These are phyloP conservation scores for Brachionus paranguensis DNA, from an alignment of 1,140 invertebrate genomes.

Conservation along the genomic window DNA sequence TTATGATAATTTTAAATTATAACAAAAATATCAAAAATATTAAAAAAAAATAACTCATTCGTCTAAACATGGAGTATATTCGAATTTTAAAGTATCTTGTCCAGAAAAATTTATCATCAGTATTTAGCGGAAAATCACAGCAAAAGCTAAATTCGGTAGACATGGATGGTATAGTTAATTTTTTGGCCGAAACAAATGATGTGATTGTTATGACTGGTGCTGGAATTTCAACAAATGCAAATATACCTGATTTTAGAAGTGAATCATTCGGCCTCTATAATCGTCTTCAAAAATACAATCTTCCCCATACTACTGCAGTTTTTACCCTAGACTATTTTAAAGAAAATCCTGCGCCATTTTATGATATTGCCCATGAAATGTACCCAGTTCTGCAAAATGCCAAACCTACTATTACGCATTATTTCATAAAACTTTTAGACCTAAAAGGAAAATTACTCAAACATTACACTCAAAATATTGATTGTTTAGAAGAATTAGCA, in stretches of 20 bases:
- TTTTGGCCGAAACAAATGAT: slow-evolving; percentile 61
- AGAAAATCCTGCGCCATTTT: slow-evolving; percentile 25
- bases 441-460: slow-evolving; percentile 8
- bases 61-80: background rate
- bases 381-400: slow-evolving; percentile 72
- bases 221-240: slow-evolving; percentile 59
- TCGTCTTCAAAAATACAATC: background rate
- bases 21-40: too few species aligned
- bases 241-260: slow-evolving; percentile 66
- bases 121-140: background rate
- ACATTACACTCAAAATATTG: slow-evolving; percentile 71
- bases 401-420: slow-evolving; percentile 45
- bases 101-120: background rate
- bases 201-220: slow-evolving; percentile 89
- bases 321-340: slow-evolving; percentile 28
- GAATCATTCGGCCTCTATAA: slow-evolving; percentile 59
- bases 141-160: background rate
- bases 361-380: slow-evolving; percentile 77
- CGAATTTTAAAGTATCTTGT: background rate
- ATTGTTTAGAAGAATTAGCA: slow-evolving; percentile 78
- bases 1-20: too few species aligned
- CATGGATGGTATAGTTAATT: slow-evolving; percentile 1
- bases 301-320: slow-evolving; percentile 1
- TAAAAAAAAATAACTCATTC: too few species aligned
- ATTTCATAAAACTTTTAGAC: slow-evolving; percentile 38